Evolutionary conservation across 2,888 invertebrate genomes (phyloP).

Genomic region (Polietes domitor): DNA sequence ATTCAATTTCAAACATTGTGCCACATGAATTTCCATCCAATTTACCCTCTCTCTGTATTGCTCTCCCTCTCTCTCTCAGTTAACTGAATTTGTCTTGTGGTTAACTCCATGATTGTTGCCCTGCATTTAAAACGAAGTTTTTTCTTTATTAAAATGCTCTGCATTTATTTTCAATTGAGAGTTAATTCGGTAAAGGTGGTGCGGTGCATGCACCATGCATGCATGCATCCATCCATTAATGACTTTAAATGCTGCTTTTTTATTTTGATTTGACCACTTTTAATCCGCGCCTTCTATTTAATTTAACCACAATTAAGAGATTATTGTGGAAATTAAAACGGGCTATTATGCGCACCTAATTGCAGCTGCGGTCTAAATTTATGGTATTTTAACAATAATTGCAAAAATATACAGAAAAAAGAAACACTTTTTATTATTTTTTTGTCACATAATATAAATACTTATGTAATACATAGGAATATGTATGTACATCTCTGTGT

Average conservation of each 20-base stretch:
- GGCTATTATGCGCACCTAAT: neutral
- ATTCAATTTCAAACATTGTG: too few relatives aligned
- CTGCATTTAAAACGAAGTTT: neutral
- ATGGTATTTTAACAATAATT: neutral
- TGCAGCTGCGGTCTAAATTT: neutral
- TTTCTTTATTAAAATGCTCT: slow-evolving; percentile 5
- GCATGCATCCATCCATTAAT: too few relatives aligned
- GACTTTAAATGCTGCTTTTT: neutral
- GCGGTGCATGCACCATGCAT: too few relatives aligned
- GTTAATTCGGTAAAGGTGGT: too few relatives aligned
- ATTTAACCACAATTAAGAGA: slow-evolving; percentile 53
- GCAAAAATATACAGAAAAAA: neutral
- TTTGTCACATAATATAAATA: too few relatives aligned
- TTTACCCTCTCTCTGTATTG: neutral
- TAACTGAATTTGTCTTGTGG: neutral
- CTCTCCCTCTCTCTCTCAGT: neutral
- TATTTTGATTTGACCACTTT: slow-evolving; percentile 17
- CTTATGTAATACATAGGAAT: too few relatives aligned
- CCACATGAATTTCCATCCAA: too few relatives aligned
- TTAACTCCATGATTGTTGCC: neutral
- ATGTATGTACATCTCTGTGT: too few relatives aligned
- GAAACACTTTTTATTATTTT: too few relatives aligned
- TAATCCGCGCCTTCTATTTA: slow-evolving; percentile 7
- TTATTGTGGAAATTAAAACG: slow-evolving; percentile 16
- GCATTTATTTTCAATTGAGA: neutral